A percentile compares a stretch with the other conserved stretches of the same genome.
phyloP scores from a whole-genome alignment of 1,140 invertebrate species.

The Papilio xuthus region DNA sequence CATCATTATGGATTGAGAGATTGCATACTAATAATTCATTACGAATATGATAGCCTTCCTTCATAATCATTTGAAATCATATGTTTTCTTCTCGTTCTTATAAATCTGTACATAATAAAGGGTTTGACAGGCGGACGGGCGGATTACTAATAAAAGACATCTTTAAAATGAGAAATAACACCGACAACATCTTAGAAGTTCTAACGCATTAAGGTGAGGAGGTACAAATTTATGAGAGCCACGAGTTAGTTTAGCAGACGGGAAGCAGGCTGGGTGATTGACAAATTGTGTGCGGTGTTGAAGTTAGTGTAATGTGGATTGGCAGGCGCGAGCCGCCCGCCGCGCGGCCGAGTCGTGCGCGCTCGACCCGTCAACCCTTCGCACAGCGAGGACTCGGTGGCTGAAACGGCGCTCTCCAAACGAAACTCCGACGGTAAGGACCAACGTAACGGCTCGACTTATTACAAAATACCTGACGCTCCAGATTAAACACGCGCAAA shows the following conservation, averaged over 20 bases:
- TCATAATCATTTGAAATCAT: neutral
- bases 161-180: conserved; percentile 7
- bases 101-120: conserved; percentile 43
- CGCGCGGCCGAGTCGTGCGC: conserved; percentile 67
- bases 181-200: neutral
- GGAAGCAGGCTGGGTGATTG: conserved; percentile 16
- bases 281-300: conserved; percentile 54
- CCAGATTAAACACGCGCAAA: conserved; percentile 3
- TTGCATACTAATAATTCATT: neutral
- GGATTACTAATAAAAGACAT: conserved; percentile 47
- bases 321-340: conserved; percentile 63
- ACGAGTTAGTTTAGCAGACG: conserved; percentile 37
- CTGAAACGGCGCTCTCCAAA: conserved; percentile 89
- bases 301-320: conserved; percentile 74
- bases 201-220: neutral
- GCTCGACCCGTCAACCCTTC: conserved; percentile 83
- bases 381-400: conserved; percentile 89
- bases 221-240: neutral
- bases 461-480: conserved; percentile 5
- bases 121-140: conserved; percentile 59
- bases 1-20: neutral
- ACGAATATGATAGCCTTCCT: neutral
- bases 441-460: conserved; percentile 47
- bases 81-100: neutral
- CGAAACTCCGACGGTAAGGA: conserved; percentile 92